Evolutionary conservation across 1,140 invertebrate species (phyloP).

Genomic region (Vanessa atalanta): DNA sequence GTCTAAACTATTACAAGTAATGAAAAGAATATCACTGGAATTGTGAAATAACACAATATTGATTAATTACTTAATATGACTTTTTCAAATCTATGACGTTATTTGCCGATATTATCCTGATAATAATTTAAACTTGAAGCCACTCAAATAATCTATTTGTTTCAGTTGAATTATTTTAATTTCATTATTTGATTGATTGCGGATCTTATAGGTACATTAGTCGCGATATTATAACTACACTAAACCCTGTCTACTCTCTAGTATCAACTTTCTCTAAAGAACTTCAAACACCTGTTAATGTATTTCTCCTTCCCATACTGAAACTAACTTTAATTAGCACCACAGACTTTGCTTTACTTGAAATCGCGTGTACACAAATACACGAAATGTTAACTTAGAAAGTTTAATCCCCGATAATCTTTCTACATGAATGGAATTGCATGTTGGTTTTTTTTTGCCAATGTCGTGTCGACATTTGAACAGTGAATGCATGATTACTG

Average conservation of each 20-base stretch:
- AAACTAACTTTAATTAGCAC: conserved; percentile 1
- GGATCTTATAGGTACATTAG: background rate
- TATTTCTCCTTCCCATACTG: background rate
- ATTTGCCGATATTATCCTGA: no score
- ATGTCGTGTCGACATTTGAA: conserved; percentile 23
- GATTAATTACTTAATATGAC: no score
- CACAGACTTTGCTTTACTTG: background rate
- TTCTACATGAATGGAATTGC: conserved; percentile 36
- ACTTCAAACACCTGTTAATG: background rate
- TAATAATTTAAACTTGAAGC: no score
- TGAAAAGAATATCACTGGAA: no score
- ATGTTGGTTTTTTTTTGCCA: conserved; percentile 20
- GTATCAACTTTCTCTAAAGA: background rate
- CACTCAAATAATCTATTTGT: no score
- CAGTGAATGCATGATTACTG: conserved; percentile 50
- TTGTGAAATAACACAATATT: no score
- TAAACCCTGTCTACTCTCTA: background rate
- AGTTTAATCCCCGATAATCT: conserved; percentile 20
- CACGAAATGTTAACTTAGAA: conserved; percentile 20
- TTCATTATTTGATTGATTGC: background rate
- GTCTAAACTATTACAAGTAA: no score
- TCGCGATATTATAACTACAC: background rate
- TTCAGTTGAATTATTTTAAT: background rate
- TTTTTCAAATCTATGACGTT: no score
- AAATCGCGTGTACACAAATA: conserved; percentile 14